Base-by-base conservation (phyloP, 2,797 vertebrate genomes). In the Ibycter americanus region DNA sequence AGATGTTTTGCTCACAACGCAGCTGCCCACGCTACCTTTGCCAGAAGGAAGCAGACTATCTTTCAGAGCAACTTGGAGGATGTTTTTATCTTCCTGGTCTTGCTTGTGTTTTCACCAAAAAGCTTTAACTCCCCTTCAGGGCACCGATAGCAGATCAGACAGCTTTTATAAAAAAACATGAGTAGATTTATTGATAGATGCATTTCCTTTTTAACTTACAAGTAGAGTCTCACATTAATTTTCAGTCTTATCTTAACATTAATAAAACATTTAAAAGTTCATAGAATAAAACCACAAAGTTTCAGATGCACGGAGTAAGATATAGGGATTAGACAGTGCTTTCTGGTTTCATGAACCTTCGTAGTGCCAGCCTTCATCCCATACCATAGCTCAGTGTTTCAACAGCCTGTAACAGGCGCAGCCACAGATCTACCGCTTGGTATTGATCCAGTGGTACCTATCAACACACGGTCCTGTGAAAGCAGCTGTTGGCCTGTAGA, bases 391-490 rank as follows among this genome's bases (percentile, higher is more conserved):
- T 16, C 66, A 67, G 67, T 40, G 29, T 58, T 79, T 34, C 70
- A 66, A 22, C 62, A 56, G 76, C 58, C 62, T 68, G 5, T 59
- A 67, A 29, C 9, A 63, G 36, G 27, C 5, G 22, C 79, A 65
- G 73, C 42, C 81, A 7, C 10, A 11, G 46, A 4, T 18, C 94
- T 96, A 98, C 7, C 98, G 96, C 84, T 97, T 98, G 80, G 98
- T 98, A 95, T 99, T 99, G 97, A 99, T 98, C 99, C 99, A 99
- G 96, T 99, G 99, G 97, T 99, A 99, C 73, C 99, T 98, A 97
- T 99, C 99, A 3, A 99, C 86, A 0, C 98, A 98, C 1, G 98
- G 99, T 52, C 98, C 98, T 1, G 94, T 29, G 59, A 99, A 98
- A 26, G 97, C 90, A 11, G 98, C 97, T 0, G 93, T 80, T 32